Evolutionary conservation across 1,140 invertebrate species (phyloP), one percentile per base, ranked within the genome.

Genomic region (Drosophila elegans): DNA sequence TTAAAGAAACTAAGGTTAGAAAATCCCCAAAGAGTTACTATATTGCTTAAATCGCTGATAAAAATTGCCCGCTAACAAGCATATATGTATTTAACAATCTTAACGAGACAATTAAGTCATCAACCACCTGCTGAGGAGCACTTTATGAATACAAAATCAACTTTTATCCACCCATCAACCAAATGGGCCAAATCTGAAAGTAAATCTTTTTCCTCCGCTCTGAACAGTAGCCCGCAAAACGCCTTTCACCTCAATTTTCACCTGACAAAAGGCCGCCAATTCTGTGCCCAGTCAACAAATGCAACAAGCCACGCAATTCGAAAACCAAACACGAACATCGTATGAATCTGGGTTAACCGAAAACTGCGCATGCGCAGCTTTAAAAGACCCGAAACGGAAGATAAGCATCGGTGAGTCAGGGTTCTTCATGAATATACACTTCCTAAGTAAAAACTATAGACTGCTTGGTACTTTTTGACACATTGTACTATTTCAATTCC

Each of bases 191-290:
- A 75, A 75, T 75, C 73, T 3, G 73, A 66, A 75, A 75, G 69
- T 34, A 41, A 66, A 75, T 73, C 61, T 75, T 62, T 75, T 59
- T 62, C 16, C 44, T 67, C 46, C 39, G 36, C 36, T 42, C 44
- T 38, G 48, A 81, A 84, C 80, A 67, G 80, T 79, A 69, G 74
- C 69, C 54, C 52, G 12, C 36, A 74, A 53, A 67, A 75, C 60
- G 74, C 80, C 69, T 82, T 82, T 82, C 80, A 75, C 79, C 79
- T 81, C n/a, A 63, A 82, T 82, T 67, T 78, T 68, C 54, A 82
- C 51, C 60, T 64, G 76, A 74, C 72, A 61, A 75, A 79, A 62
- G 45, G 56, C 62, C 12, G 61, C 64, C n/a, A 52, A 44, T 42
- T 68, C 60, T 64, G 46, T 66, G 60, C 64, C 64, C 77, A 63